Evolutionary conservation across 2,888 invertebrate species (phyloP).

Genomic region (Ctenicera cuprea): DNA sequence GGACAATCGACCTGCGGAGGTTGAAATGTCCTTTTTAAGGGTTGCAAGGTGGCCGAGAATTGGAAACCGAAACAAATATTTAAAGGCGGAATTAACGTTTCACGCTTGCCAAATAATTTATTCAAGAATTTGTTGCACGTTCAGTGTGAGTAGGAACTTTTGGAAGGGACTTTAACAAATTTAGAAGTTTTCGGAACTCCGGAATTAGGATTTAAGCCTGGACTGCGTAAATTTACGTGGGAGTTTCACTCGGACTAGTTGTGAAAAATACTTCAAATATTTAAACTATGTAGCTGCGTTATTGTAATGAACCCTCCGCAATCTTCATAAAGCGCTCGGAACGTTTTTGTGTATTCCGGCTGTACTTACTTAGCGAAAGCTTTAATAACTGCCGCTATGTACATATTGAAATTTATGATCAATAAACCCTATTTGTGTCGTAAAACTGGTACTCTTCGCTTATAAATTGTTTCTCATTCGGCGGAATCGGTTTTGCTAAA

Average conservation of each 20-base stretch:
- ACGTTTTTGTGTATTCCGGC: conserved; percentile 6
- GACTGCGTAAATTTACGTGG: background rate
- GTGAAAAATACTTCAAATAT: conserved; percentile 11
- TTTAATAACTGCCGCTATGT: conserved; percentile 15
- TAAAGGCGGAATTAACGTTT: background rate
- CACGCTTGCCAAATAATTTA: background rate
- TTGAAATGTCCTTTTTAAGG: conserved; percentile 6
- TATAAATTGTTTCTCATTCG: conserved; percentile 30
- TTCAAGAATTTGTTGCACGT: conserved; percentile 7
- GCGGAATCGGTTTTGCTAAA: conserved; percentile 9
- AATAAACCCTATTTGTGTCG: conserved; percentile 25
- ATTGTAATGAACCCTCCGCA: conserved; percentile 12
- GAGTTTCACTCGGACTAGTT: background rate
- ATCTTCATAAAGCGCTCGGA: conserved; percentile 8
- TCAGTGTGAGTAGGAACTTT: background rate
- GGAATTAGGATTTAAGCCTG: background rate
- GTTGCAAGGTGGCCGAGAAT: background rate
- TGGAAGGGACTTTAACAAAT: conserved; percentile 4
- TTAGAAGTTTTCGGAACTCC: conserved; percentile 6
- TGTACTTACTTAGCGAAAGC: conserved; percentile 5
- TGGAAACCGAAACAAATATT: conserved; percentile 14
- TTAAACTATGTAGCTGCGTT: conserved; percentile 14
- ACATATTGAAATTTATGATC: conserved; percentile 36
- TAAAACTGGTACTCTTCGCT: conserved; percentile 14
- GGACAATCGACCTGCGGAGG: conserved; percentile 1